phyloP scores from a whole-genome alignment of 2,888 invertebrate genomes.

The Parnassius apollo region DNA sequence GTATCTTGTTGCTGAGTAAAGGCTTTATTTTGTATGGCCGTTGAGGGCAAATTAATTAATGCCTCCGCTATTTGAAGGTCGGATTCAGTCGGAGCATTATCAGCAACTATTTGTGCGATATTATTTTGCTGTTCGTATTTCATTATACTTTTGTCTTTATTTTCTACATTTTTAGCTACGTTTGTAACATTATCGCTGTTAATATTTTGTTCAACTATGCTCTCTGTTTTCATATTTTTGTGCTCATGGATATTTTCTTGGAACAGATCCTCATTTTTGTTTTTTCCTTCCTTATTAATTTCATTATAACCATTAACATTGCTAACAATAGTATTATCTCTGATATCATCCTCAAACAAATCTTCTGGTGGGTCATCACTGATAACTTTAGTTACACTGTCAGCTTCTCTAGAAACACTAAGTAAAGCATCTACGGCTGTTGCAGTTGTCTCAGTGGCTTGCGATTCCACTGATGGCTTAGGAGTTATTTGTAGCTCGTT shows the following conservation, averaged over 20 bases:
- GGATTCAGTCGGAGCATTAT: constrained; percentile 66
- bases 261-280: background rate
- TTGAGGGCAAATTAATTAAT: constrained; percentile 69
- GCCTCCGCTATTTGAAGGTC: constrained; percentile 76
- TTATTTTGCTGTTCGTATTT: constrained; percentile 27
- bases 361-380: constrained; percentile 72
- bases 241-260: background rate
- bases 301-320: constrained; percentile 38
- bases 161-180: background rate
- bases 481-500: constrained; percentile 23
- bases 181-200: background rate
- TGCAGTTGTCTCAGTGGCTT: constrained; percentile 58
- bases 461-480: constrained; percentile 43
- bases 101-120: constrained; percentile 27
- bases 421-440: constrained; percentile 69
- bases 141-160: background rate
- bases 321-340: constrained; percentile 48
- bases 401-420: constrained; percentile 69
- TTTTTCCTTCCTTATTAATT: constrained; percentile 30
- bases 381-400: constrained; percentile 65
- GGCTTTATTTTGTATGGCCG: constrained; percentile 59
- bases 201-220: background rate
- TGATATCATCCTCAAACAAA: constrained; percentile 69
- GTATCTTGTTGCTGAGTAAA: constrained; percentile 35
- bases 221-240: background rate